Evolutionary conservation across 2,113 vertebrate genomes (phyloP).

Genomic region (Meriones unguiculatus): DNA sequence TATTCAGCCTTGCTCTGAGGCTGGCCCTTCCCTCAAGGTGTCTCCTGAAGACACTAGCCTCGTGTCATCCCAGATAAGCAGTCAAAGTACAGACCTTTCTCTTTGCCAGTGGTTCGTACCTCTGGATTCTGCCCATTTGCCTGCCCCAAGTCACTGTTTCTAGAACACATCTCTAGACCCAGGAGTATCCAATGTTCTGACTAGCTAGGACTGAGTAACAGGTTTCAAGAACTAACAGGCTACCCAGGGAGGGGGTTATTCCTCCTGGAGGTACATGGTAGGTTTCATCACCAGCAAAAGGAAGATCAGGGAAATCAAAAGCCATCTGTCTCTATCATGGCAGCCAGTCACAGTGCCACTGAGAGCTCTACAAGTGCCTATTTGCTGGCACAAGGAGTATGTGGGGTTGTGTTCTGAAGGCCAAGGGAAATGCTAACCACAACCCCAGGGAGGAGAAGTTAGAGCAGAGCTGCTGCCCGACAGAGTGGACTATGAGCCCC

Average conservation of each 20-base stretch:
- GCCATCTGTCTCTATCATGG: neutral
- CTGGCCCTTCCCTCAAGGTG: neutral
- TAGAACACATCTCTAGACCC: neutral
- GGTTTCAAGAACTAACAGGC: neutral
- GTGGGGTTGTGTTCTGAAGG: slow-evolving; percentile 4
- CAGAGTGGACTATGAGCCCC: slow-evolving; percentile 13
- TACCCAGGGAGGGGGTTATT: neutral
- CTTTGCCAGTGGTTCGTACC: neutral
- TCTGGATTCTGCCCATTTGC: neutral
- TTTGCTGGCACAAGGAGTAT: neutral
- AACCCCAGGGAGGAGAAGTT: slow-evolving; percentile 28
- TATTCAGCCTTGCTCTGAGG: neutral
- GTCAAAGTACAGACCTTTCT: neutral
- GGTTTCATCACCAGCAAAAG: neutral
- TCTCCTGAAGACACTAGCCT: neutral
- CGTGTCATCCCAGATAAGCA: neutral
- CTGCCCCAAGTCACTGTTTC: neutral
- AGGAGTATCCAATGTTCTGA: neutral
- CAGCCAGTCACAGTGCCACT: neutral
- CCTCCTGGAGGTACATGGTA: neutral
- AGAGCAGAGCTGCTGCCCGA: slow-evolving; percentile 15
- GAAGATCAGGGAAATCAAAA: neutral
- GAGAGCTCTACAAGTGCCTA: neutral
- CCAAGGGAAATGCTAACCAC: neutral
- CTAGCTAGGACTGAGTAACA: neutral